Evolutionary conservation across 2,113 vertebrate genomes (phyloP), one percentile per base, ranked within the genome.

Genomic region (Bubo blakistoni): DNA sequence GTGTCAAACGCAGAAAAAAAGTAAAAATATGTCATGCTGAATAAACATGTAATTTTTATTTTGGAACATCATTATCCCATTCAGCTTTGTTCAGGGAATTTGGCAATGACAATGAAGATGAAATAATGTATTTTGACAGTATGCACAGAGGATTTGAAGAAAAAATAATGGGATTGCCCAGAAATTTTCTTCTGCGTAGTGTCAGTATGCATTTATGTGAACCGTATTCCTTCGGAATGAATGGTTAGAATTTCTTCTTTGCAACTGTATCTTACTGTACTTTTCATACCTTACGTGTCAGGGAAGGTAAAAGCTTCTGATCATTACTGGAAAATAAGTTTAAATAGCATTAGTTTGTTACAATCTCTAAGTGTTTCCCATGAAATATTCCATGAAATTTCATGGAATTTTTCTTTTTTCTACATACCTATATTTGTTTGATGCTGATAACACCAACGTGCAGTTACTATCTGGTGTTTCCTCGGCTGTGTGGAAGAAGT

Each of bases 111-210:
- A 95, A 81, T 94, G 97, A 91, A 95, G 95, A 97, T 96, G 92
- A 96, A 97, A 91, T 96, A 97, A 97, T 96, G 63, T 94, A 91
- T 98, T 95, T 97, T 98, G 97, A 98, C 97, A 97, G 73, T 77
- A 74, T 81, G 92, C 88, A 54, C 40, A 55, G 52, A 95, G 92
- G 95, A 96, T 95, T 96, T 97, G 83, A 95, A 94, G 85, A 30
- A 78, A 89, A 92, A 94, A 70, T 92, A 92, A 89, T 58, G 77
- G 76, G 51, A 82, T 89, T 83, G 61, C 61, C 55, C 71, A 65
- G 85, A 79, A 69, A 61, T 59, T 59, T 66, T 83, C 66, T 79
- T 70, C 40, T 51, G 67, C 70, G 18, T 51, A 18, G 20, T 65
- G 61, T 36, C 46, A 22, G n/a, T 11, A 2, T 67, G 65, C 29